These are phyloP conservation scores for Calliphora vicina DNA, from an alignment of 1,140 invertebrate species.

Conservation along the genomic window DNA sequence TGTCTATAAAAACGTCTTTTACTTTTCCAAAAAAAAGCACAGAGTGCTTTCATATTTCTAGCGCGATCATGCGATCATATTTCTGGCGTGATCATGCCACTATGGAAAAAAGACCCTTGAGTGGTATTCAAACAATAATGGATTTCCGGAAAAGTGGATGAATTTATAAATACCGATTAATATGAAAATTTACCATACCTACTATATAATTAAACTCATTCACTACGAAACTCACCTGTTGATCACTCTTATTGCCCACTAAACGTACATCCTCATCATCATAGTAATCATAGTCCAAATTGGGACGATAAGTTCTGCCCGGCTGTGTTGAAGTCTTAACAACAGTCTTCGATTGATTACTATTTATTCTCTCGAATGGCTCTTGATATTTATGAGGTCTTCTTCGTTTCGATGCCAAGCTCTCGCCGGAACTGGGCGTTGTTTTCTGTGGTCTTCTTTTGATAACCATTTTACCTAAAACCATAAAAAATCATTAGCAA, in stretches of 20 bases:
- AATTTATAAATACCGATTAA: no score
- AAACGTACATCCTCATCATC: slow-evolving; percentile 70
- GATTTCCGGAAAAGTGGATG: no score
- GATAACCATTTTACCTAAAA: slow-evolving; percentile 38
- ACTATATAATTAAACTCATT: no score
- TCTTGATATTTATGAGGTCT: slow-evolving; percentile 40
- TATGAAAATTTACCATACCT: no score
- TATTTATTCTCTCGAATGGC: slow-evolving; percentile 32
- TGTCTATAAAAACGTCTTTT: no score
- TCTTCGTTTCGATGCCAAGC: slow-evolving; percentile 26
- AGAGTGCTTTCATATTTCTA: no score
- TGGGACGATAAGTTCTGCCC: slow-evolving; percentile 55
- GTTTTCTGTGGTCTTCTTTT: slow-evolving; percentile 41
- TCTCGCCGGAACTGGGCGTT: slow-evolving; percentile 35
- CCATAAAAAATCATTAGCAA: background rate
- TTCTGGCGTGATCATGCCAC: no score
- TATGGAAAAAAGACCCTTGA: no score
- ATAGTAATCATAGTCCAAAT: slow-evolving; percentile 74
- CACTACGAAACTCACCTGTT: slow-evolving; percentile 33
- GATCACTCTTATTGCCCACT: slow-evolving; percentile 64
- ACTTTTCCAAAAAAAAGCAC: no score
- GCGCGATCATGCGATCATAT: no score
- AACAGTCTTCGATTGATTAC: background rate
- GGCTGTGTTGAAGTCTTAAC: slow-evolving; percentile 47
- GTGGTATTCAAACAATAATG: no score